These are phyloP conservation scores for Julus scanicus DNA, from an alignment of 2,888 invertebrate genomes.

Conservation along the genomic window DNA sequence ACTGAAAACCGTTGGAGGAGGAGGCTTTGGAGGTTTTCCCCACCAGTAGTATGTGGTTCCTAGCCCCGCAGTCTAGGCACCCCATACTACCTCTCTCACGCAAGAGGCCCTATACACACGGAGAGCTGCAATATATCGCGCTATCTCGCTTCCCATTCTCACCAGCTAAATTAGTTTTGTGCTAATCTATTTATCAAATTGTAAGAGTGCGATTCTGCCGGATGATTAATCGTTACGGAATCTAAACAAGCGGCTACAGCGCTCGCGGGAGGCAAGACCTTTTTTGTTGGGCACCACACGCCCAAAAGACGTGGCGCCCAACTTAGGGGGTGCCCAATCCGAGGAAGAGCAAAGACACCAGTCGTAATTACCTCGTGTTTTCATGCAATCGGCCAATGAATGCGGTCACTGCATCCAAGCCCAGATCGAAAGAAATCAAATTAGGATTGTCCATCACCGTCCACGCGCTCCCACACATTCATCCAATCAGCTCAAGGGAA, in stretches of 20 bases:
- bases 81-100: background rate
- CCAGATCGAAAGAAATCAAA: constrained; percentile 23
- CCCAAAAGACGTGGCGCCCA: background rate
- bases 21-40: background rate
- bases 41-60: background rate
- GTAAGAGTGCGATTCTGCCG: constrained; percentile 37
- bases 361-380: constrained; percentile 11
- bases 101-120: background rate
- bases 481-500: background rate
- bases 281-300: background rate
- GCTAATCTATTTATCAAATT: constrained; percentile 52
- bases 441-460: constrained; percentile 31
- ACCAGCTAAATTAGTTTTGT: constrained; percentile 50
- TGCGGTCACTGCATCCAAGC: background rate
- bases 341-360: background rate
- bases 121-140: background rate
- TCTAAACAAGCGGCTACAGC: constrained; percentile 34
- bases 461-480: background rate
- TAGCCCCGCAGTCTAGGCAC: background rate
- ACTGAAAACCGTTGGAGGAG: background rate
- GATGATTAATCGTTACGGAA: constrained; percentile 49
- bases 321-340: background rate
- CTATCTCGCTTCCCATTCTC: constrained; percentile 41
- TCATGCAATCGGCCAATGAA: constrained; percentile 9
- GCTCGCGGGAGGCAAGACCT: background rate